Percentiles rank a stretch among this genome's conserved stretches.
Conservation (phyloP, 1,140 invertebrate genomes). For the Drosophila aff. region DNA sequence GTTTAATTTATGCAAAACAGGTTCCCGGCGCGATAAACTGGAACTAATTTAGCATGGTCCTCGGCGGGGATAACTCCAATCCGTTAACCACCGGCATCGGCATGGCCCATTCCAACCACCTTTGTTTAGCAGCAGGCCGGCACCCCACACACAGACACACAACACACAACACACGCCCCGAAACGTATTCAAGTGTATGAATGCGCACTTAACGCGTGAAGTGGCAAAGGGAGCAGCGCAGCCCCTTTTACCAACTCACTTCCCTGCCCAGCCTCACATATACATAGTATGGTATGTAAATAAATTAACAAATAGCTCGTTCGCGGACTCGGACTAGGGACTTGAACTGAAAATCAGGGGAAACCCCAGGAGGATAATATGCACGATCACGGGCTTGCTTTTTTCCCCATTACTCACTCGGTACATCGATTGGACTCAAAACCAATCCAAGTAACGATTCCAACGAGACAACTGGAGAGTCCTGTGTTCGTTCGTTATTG, state of each 20-base stretch:
- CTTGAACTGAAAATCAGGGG: not conserved
- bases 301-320: conserved; percentile 9
- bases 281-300: not conserved
- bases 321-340: not conserved
- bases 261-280: not conserved
- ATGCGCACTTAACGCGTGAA: conserved; percentile 72
- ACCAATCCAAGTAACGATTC: not conserved
- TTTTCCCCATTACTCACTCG: not conserved
- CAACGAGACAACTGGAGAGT: not conserved
- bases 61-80: conserved; percentile 33
- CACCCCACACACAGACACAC: conserved; percentile 1
- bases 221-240: conserved; percentile 52
- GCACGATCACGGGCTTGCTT: not conserved
- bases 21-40: conserved; percentile 60
- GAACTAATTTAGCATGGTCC: conserved; percentile 72
- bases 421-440: not conserved
- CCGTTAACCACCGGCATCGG: conserved; percentile 22
- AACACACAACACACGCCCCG: conserved; percentile 25
- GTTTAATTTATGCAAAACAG: conserved; percentile 21
- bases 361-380: not conserved
- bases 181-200: conserved; percentile 67
- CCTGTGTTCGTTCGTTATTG: conserved; percentile 24
- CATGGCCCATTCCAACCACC: conserved; percentile 1
- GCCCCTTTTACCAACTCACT: not conserved
- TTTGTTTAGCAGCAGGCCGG: conserved; percentile 5